Base-by-base conservation (phyloP, 2,797 vertebrate species). In the Rhabdomys pumilio region DNA sequence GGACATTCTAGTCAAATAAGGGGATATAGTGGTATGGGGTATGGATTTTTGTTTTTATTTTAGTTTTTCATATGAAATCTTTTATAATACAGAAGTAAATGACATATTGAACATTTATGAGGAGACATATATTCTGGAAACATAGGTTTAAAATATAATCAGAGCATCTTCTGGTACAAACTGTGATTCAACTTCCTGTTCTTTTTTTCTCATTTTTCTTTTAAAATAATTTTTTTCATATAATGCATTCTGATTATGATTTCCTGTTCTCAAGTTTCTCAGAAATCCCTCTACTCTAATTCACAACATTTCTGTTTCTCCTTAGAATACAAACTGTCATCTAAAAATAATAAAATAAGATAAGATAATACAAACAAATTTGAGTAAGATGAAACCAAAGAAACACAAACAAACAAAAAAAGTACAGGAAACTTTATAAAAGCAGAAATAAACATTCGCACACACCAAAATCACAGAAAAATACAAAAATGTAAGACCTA, bases 1-100 rank as follows among this genome's bases (percentile, higher is more conserved):
- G 44, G 1, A 34, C 57, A 91, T 83, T 93, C 34, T 95, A 91
- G 38, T 44, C 31, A 81, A 69, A 61, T 73, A 47, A 94, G 2
- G 0, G 38, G 67, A 72, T 85, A 22, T 76, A 65, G 77, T 73
- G 24, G 0, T 14, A 26, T 29, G 22, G 11, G 11, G 9, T 15
- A 24, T 19, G 12, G 29, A 2, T 19, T 31, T 61, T 44, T 19
- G 29, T 55, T 80, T 76, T 24, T 22, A 10, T 2, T 63, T 83
- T 44, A 17, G 12, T 31, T 84, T 47, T 34, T 19, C n/a, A 20
- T 47, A 31, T 47, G 4, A 44, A 63, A 44, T 83, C 41, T 83
- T 17, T 63, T 83, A 29, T 44, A 38, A 63, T 31, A 44, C 1
- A 34, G 31, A 47, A 65, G 22, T 84, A 65, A 84, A 34, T 17